Conservation (phyloP, 30 jellyfish, hydroid and myxozoan species). For the Haliclystus octoradiatus region DNA sequence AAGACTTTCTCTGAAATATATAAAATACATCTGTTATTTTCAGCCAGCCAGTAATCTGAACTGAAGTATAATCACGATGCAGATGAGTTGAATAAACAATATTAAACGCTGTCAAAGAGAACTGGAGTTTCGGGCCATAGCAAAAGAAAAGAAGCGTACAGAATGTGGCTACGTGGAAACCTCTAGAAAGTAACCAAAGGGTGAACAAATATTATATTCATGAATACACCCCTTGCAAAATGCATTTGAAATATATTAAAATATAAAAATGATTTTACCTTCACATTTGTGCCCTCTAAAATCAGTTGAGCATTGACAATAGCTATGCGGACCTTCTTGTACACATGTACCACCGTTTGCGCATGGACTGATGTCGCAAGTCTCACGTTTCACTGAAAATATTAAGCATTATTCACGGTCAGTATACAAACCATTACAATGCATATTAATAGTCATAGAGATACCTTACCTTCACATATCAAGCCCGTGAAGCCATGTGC, state of each 20-base stretch:
- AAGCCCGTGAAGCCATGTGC: slow-evolving; percentile 70
- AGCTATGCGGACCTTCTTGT: slow-evolving; percentile 66
- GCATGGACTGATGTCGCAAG: slow-evolving; percentile 45
- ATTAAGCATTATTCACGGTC: not conserved
- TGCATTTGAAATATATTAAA: no score
- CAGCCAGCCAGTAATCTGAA: not conserved
- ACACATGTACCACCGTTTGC: slow-evolving; percentile 87
- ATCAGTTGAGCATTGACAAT: slow-evolving; percentile 67
- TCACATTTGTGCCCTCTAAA: slow-evolving; percentile 78
- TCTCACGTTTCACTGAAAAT: slow-evolving; percentile 51
- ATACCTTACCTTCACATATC: slow-evolving; percentile 63
- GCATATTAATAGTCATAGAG: not conserved
- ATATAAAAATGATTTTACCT: slow-evolving; percentile 21
- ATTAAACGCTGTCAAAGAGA: no score
- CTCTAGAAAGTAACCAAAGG: no score
- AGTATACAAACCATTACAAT: not conserved
- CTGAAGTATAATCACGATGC: no score
- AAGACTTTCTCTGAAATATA: slow-evolving; percentile 47
- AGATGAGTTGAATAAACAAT: no score
- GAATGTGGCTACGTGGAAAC: no score
- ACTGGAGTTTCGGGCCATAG: no score
- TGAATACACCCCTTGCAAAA: no score
- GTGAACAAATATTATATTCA: not conserved
- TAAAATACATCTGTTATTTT: not conserved
- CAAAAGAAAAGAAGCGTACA: no score